Conservation (phyloP, 2,797 vertebrate species). For the Chanos chanos region DNA sequence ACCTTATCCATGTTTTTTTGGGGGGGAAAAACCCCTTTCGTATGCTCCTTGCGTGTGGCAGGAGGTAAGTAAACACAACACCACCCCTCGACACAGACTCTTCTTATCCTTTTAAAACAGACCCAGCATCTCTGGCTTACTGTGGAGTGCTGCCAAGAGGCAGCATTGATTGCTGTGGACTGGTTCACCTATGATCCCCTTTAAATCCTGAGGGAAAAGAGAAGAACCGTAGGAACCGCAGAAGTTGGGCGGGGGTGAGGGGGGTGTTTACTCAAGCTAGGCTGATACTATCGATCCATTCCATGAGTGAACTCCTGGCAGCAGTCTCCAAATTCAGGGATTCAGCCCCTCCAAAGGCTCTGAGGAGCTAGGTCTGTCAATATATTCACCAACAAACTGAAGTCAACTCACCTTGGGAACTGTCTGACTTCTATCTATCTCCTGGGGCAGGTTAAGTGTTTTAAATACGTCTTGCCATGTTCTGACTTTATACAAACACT, state of each 20-base stretch:
- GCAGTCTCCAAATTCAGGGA: background rate
- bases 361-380: background rate
- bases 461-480: no score
- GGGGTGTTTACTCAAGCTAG: slow-evolving; percentile 8
- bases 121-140: background rate
- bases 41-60: no score
- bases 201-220: background rate
- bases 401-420: background rate
- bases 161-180: slow-evolving; percentile 13
- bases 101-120: slow-evolving; percentile 19
- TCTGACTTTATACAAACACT: no score
- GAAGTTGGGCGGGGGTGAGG: no score
- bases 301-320: background rate
- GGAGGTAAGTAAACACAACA: background rate
- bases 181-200: background rate
- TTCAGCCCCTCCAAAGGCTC: background rate
- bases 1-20: no score
- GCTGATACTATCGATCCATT: background rate
- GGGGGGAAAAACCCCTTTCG: no score
- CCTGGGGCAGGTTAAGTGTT: no score
- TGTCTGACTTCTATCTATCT: no score
- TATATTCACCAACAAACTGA: background rate
- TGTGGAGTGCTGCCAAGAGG: background rate
- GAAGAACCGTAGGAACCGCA: background rate
- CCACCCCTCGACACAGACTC: background rate